Evolutionary conservation across 2,797 vertebrate species (phyloP).

Genomic region (Gouania willdenowi): DNA sequence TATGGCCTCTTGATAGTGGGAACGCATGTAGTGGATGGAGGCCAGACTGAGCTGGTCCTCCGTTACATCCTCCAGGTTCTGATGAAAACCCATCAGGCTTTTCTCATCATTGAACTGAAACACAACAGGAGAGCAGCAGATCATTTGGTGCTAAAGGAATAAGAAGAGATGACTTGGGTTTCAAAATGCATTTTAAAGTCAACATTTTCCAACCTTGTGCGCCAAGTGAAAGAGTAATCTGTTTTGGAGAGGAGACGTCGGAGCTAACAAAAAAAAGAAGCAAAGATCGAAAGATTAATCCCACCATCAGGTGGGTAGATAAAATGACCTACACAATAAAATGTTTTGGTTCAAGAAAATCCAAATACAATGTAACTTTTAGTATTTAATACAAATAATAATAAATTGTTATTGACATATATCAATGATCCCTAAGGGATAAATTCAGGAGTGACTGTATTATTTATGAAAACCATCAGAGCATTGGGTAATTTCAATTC

Average conservation of each 20-base stretch:
- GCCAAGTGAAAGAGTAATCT: conserved; percentile 95
- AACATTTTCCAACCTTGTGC: conserved; percentile 83
- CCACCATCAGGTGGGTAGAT: too few species aligned
- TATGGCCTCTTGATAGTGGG: conserved; percentile 97
- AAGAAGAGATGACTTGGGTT: neutral
- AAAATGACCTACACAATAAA: neutral
- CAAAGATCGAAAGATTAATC: too few species aligned
- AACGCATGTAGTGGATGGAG: conserved; percentile 98
- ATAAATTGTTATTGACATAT: too few species aligned
- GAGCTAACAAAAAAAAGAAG: conserved; percentile 66
- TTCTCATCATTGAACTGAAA: conserved; percentile 93
- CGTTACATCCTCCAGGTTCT: conserved; percentile 93
- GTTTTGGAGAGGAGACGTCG: conserved; percentile 89
- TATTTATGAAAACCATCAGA: too few species aligned
- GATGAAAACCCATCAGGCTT: conserved; percentile 94
- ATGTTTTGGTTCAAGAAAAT: too few species aligned
- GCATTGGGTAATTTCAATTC: too few species aligned
- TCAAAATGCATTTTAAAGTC: neutral
- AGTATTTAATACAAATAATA: too few species aligned
- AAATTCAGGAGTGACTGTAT: too few species aligned
- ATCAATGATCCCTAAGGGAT: too few species aligned
- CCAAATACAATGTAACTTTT: too few species aligned
- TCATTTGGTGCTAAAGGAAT: neutral
- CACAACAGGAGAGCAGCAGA: neutral
- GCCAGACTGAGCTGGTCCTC: conserved; percentile 97